Conservation (phyloP, 2,888 invertebrate species). For the Pycnomerus fuliginosus region DNA sequence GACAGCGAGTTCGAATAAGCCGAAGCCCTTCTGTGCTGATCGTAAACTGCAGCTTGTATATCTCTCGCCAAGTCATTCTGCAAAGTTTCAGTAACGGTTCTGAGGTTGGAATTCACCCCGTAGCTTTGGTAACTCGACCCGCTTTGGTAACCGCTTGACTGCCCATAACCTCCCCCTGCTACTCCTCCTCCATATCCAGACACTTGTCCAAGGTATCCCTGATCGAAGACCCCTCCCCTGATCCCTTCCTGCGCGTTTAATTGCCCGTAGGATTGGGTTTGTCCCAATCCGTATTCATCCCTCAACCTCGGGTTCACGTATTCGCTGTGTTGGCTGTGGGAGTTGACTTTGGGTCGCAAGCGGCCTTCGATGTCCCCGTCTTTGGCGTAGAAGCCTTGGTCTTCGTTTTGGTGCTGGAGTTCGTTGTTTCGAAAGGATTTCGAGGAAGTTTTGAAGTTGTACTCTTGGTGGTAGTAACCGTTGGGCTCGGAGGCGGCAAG, state of each 20-base stretch:
- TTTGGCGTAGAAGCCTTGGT: slow-evolving; percentile 48
- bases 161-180: slow-evolving; percentile 4
- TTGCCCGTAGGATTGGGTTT: slow-evolving; percentile 29
- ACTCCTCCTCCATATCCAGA: background rate
- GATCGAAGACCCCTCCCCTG: slow-evolving; percentile 2
- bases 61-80: slow-evolving; percentile 44
- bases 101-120: slow-evolving; percentile 28
- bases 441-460: slow-evolving; percentile 48
- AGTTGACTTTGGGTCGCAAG: slow-evolving; percentile 43
- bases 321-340: slow-evolving; percentile 48
- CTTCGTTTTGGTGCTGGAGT: slow-evolving; percentile 49
- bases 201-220: slow-evolving; percentile 10
- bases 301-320: slow-evolving; percentile 46
- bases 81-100: slow-evolving; percentile 34
- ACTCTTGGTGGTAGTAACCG: slow-evolving; percentile 49
- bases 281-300: slow-evolving; percentile 10
- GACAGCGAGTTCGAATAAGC: slow-evolving; percentile 13
- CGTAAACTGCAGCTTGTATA: slow-evolving; percentile 37
- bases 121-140: slow-evolving; percentile 13
- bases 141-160: background rate
- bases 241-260: slow-evolving; percentile 25
- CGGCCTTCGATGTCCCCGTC: slow-evolving; percentile 48
- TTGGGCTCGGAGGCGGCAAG: slow-evolving; percentile 38
- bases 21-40: slow-evolving; percentile 8
- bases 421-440: slow-evolving; percentile 49